Percentiles rank a stretch among this genome's conserved stretches.
phyloP scores from a whole-genome alignment of 2,888 invertebrate genomes.

The Spisula subtruncata region DNA sequence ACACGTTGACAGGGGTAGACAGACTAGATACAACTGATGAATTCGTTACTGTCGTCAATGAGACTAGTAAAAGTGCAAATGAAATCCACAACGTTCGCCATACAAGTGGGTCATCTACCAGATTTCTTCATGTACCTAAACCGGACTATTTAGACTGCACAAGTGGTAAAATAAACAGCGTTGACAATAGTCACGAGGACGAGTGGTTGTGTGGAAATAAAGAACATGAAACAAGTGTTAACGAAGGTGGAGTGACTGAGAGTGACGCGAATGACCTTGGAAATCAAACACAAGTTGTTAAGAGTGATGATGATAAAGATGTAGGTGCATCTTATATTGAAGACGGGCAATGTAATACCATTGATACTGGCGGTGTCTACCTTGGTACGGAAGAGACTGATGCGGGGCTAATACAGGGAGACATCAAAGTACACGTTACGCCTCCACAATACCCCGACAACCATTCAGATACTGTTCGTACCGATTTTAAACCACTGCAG shows the following conservation, averaged over 20 bases:
- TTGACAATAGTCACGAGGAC: background rate
- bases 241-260: background rate
- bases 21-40: background rate
- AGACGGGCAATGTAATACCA: background rate
- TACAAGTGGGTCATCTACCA: no score
- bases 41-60: no score
- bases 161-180: background rate
- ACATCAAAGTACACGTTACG: background rate
- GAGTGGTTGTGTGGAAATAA: background rate
- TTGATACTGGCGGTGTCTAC: background rate
- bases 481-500: background rate
- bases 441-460: background rate
- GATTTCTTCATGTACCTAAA: background rate
- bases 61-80: no score
- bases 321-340: background rate
- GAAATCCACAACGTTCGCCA: no score
- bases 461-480: background rate
- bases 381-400: background rate
- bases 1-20: background rate
- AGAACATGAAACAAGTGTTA: background rate
- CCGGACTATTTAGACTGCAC: background rate
- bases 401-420: background rate
- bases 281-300: background rate
- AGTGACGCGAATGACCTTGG: background rate
- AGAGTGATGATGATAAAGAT: background rate